Conservation (phyloP, 2,888 invertebrate genomes). For the Plagodis dolabraria region DNA sequence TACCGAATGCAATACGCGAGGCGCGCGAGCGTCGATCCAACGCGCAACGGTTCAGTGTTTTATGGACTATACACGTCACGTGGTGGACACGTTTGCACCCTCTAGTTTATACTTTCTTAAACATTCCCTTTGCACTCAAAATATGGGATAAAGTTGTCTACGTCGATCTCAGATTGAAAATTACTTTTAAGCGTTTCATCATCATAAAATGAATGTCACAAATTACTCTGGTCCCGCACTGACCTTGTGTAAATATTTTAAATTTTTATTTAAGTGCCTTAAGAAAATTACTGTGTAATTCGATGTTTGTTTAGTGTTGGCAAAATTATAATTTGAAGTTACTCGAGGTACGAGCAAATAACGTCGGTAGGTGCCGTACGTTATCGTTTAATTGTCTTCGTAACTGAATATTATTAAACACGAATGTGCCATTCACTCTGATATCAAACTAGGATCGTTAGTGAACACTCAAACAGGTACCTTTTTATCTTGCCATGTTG, state of each 20-base stretch:
- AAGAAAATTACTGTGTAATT: conserved; percentile 63
- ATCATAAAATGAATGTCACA: conserved; percentile 72
- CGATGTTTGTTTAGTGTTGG: conserved; percentile 66
- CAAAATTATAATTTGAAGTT: conserved; percentile 40
- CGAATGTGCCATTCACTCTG: conserved; percentile 82
- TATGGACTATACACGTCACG: conserved; percentile 30
- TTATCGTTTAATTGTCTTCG: conserved; percentile 13
- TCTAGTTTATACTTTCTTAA: conserved; percentile 51
- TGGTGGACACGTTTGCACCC: conserved; percentile 38
- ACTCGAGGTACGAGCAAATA: conserved; percentile 11
- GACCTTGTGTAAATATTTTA: conserved; percentile 72
- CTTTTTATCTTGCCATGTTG: conserved; percentile 85
- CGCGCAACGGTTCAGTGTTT: conserved; percentile 20
- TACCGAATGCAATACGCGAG: background rate
- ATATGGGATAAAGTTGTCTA: conserved; percentile 74
- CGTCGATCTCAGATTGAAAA: conserved; percentile 84
- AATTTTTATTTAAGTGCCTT: conserved; percentile 64
- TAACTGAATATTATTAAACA: conserved; percentile 51
- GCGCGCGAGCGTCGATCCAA: background rate
- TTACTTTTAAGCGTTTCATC: conserved; percentile 80
- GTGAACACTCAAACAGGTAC: conserved; percentile 81
- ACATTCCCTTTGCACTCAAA: conserved; percentile 69
- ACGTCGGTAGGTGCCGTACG: conserved; percentile 9
- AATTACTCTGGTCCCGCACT: conserved; percentile 59
- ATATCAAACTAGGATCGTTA: conserved; percentile 78